Evolutionary conservation across 2,888 invertebrate genomes (phyloP), one percentile per base, ranked within the genome.

Genomic region (Portevinia maculata): DNA sequence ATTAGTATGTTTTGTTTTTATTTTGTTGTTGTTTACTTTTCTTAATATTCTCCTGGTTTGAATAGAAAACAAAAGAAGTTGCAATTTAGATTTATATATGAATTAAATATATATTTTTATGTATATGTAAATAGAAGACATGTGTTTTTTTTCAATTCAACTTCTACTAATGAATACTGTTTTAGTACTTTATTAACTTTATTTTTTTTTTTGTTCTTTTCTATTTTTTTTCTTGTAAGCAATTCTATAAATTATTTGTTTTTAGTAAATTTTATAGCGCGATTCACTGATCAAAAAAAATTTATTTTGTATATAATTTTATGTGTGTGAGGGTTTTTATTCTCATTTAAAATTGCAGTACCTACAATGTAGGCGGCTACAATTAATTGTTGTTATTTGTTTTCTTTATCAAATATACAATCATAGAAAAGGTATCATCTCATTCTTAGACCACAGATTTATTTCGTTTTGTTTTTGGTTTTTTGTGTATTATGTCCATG

Each of bases 181-280:
- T 81, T 70, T 70, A 70, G 71, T 71, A 52, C 67, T 41, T 64
- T 64, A 41, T 57, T 13, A 67, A 50, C 46, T 65, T 21, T 34
- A 53, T 34, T 39, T 11, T n/a, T 50, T 86, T 71, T 86, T 86
- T 85, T 87, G 86, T 87, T 86, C 84, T 9, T 15, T 70, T 70
- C 41, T 87, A 74, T 85, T 86, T 85, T 87, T 87, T 88, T 87
- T 88, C 85, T 87, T 88, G 86, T 86, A 88, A 88, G 88, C 88
- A 85, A 55, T 84, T 79, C 69, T 87, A 87, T 81, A 62, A 64
- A 65, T 85, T 85, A 53, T 62, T 59, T 59, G 46, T 53, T 71
- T 67, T 74, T 73, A 55, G 44, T 79, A 62, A 64, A 69, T 81
- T 78, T 59, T 78, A 71, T 81, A 81, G 81, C 81, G 76, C 81